Percentiles rank a stretch among this genome's conserved stretches.
Evolutionary conservation across 1,140 invertebrate species (phyloP).

Genomic region (Drosophila athabasca): DNA sequence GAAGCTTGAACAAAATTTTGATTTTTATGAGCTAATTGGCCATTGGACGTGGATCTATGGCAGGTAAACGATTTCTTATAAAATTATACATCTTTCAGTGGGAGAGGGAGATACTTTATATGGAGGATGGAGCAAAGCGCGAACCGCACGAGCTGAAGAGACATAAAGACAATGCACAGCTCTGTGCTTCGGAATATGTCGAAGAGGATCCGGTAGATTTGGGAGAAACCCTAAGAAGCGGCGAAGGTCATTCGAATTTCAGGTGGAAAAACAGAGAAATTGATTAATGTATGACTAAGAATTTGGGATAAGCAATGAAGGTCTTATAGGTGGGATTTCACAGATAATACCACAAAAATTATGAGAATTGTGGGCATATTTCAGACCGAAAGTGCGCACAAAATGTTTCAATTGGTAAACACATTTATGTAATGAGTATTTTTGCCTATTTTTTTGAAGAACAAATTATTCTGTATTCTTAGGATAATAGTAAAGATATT

Average conservation of each 20-base stretch:
- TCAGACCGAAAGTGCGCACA: too few species aligned
- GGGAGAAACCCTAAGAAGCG: conserved; percentile 54
- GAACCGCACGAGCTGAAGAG: conserved; percentile 64
- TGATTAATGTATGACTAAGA: conserved; percentile 41
- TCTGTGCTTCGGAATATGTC: conserved; percentile 34
- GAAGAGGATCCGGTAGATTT: conserved; percentile 60
- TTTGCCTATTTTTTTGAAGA: too few species aligned
- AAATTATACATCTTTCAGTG: background rate
- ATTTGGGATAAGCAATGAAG: background rate
- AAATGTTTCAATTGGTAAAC: too few species aligned
- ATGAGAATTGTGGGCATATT: too few species aligned
- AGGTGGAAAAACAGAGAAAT: background rate
- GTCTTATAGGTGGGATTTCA: too few species aligned
- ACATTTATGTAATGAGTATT: too few species aligned
- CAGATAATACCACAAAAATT: too few species aligned
- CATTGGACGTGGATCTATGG: conserved; percentile 39
- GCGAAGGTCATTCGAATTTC: conserved; percentile 26
- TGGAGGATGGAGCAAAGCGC: conserved; percentile 43
- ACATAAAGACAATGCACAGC: conserved; percentile 52
- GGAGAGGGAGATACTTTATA: background rate
- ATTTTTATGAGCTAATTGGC: conserved; percentile 79
- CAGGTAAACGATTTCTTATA: conserved; percentile 53
- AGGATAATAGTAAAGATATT: too few species aligned
- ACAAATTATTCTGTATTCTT: too few species aligned
- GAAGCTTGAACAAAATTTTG: conserved; percentile 70